Base-by-base conservation (phyloP, 2,888 invertebrate species). In the Carpatolechia fugitivella region DNA sequence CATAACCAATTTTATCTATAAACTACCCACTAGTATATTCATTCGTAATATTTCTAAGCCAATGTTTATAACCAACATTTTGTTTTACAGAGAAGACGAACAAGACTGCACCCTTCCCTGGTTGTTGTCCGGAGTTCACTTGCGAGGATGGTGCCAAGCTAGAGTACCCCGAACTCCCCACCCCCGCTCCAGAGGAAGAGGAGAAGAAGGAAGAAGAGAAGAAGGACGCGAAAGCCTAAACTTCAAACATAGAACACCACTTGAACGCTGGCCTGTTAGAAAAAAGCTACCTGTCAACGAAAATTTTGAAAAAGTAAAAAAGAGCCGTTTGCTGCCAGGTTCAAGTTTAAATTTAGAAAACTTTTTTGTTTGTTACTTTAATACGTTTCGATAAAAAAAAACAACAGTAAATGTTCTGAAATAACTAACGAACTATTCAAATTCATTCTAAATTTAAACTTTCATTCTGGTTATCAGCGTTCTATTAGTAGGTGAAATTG, bases 21-120 rank as follows among this genome's bases (percentile, higher is more conserved):
- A n/a, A n/a, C n/a, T n/a, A n/a, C n/a, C n/a, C n/a, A n/a, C n/a
- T n/a, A n/a, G n/a, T n/a, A n/a, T n/a, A n/a, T n/a, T n/a, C n/a
- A n/a, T n/a, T n/a, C n/a, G n/a, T n/a, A n/a, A n/a, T n/a, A n/a
- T n/a, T n/a, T n/a, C n/a, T n/a, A n/a, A n/a, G n/a, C n/a, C n/a
- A n/a, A n/a, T n/a, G n/a, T n/a, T n/a, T n/a, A n/a, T n/a, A n/a
- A n/a, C n/a, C n/a, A n/a, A n/a, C n/a, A n/a, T 40, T 16, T 47
- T 30, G 8, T 31, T 13, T 7, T 47, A 51, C 92, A 85, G 96
- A 96, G 5, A 96, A 95, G 80, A 97, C 97, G 74, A 96, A 97
- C 92, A 97, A 96, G 85, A 96, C 96, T 7, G 96, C 97, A 1
- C 87, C 94, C 0, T 97, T 97, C 93, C 97, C 97, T 6, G 92